phyloP scores from a whole-genome alignment of 1,140 invertebrate species.

The Cyclargus thomasi region DNA sequence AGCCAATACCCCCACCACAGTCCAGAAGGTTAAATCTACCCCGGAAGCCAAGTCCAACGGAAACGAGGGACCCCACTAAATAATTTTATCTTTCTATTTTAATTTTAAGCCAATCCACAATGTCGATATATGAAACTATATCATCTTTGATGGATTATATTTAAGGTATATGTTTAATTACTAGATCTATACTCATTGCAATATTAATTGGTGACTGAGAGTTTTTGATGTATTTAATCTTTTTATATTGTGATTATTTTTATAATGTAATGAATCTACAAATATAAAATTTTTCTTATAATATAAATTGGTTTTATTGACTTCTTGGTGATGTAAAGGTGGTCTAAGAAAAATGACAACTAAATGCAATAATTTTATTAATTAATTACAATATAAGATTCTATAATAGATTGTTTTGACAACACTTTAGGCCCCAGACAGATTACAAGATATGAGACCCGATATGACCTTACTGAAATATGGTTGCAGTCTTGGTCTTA shows the following conservation, averaged over 20 bases:
- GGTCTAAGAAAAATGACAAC: not conserved
- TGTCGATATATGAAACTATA: conserved; percentile 29
- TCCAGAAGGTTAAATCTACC: conserved; percentile 57
- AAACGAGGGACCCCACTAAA: conserved; percentile 28
- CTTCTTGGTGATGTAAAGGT: not conserved
- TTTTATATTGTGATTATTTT: conserved; percentile 12
- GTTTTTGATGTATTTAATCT: conserved; percentile 27
- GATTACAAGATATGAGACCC: not conserved
- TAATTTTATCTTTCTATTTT: conserved; percentile 21
- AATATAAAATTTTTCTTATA: conserved; percentile 12
- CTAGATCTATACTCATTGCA: conserved; percentile 19
- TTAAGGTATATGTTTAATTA: conserved; percentile 19
- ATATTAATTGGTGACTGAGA: conserved; percentile 24
- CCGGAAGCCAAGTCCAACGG: conserved; percentile 55
- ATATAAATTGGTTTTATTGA: conserved; percentile 7
- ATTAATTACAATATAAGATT: not conserved
- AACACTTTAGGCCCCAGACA: conserved; percentile 10
- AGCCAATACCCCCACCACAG: conserved; percentile 73
- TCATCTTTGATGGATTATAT: conserved; percentile 29
- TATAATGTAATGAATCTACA: conserved; percentile 12
- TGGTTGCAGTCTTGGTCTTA: not conserved
- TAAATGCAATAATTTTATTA: not conserved
- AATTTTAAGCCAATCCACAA: conserved; percentile 27
- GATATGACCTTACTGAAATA: conserved; percentile 5
- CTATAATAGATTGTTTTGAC: not conserved